A percentile compares a stretch with the other conserved stretches of the same genome.
Conservation (phyloP, 2,113 vertebrate genomes). For the Pagrus major region DNA sequence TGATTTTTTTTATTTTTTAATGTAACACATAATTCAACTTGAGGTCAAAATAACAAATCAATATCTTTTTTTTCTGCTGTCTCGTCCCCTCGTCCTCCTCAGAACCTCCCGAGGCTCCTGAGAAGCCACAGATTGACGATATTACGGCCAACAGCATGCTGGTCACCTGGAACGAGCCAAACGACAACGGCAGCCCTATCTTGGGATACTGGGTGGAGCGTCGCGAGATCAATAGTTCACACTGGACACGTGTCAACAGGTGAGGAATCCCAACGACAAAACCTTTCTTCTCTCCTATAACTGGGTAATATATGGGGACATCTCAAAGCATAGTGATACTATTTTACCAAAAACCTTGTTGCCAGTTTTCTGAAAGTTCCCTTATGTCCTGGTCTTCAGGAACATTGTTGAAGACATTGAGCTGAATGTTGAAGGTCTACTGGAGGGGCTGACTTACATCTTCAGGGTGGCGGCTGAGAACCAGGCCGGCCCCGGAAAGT, state of each 20-base stretch:
- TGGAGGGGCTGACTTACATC: conserved; percentile 96
- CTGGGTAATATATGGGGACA: neutral
- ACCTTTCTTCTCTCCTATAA: too few species aligned
- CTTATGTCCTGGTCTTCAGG: conserved; percentile 44
- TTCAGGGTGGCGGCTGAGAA: conserved; percentile 99
- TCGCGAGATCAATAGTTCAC: conserved; percentile 96
- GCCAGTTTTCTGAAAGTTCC: neutral
- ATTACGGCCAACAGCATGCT: conserved; percentile 92
- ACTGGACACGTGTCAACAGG: conserved; percentile 95
- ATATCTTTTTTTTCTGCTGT: neutral
- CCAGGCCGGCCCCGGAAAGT: conserved; percentile 95
- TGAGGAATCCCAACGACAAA: conserved; percentile 35
- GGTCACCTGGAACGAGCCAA: conserved; percentile 94
- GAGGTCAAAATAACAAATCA: neutral
- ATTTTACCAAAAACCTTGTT: neutral
- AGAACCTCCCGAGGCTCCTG: conserved; percentile 95
- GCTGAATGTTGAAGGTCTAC: conserved; percentile 89
- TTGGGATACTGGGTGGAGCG: conserved; percentile 98
- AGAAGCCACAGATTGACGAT: conserved; percentile 92
- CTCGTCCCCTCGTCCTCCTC: neutral
- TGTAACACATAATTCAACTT: neutral
- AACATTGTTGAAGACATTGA: conserved; percentile 78
- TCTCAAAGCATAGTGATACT: neutral
- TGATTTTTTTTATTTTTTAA: neutral
- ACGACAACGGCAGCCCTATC: conserved; percentile 96